A percentile compares a stretch with the other conserved stretches of the same genome.
Evolutionary conservation across 2,797 vertebrate genomes (phyloP).

Genomic region (Danio jaintianensis): DNA sequence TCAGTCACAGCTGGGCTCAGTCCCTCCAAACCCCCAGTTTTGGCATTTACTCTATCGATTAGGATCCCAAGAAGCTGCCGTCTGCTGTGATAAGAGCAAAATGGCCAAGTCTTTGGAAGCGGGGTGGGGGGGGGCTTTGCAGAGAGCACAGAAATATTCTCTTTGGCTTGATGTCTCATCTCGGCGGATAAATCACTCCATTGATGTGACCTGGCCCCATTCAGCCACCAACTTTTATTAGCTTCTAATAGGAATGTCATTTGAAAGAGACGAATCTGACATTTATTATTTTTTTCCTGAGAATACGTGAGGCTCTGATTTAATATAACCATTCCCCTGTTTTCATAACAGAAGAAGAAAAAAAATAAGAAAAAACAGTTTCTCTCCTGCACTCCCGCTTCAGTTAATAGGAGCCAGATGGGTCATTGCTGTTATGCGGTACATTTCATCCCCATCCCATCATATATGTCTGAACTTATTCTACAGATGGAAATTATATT

Average conservation of each 20-base stretch:
- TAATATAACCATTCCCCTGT: conserved; percentile 74
- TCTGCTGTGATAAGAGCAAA: conserved; percentile 72
- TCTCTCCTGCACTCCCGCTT: conserved; percentile 23
- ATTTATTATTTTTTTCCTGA: conserved; percentile 66
- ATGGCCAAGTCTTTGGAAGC: conserved; percentile 64
- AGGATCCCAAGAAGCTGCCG: conserved; percentile 70
- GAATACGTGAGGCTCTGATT: conserved; percentile 68
- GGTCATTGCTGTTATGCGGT: background rate
- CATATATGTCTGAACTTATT: conserved; percentile 8
- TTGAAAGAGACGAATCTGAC: conserved; percentile 81
- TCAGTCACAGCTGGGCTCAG: conserved; percentile 57
- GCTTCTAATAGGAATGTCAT: conserved; percentile 80
- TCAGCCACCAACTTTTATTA: conserved; percentile 75
- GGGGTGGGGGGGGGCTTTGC: conserved; percentile 52
- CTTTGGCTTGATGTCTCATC: conserved; percentile 69
- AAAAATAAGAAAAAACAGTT: conserved; percentile 47
- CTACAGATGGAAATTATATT: conserved; percentile 1
- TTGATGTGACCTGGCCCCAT: conserved; percentile 72
- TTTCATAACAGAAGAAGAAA: conserved; percentile 69
- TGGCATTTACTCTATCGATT: conserved; percentile 80
- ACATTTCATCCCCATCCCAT: background rate
- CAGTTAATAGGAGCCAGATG: conserved; percentile 22
- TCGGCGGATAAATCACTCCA: conserved; percentile 64
- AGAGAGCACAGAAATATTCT: conserved; percentile 63
- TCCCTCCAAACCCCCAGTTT: conserved; percentile 63